Base-by-base conservation (phyloP, 2,888 invertebrate species). In the Xanthorhoe spadicearia region DNA sequence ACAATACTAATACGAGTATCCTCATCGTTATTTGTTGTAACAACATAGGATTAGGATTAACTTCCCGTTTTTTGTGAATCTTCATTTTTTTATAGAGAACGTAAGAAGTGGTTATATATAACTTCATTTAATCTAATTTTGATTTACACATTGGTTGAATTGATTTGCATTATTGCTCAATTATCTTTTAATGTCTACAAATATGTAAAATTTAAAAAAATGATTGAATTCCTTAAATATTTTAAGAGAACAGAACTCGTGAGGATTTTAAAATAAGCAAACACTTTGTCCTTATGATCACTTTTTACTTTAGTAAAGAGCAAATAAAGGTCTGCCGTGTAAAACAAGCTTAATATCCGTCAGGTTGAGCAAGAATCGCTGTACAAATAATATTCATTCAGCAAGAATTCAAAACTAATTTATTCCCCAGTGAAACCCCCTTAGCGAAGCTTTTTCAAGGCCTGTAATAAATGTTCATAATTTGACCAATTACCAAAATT, bases 401-500 rank as follows among this genome's bases (percentile, higher is more conserved):
- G 38, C 49, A 49, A 46, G 48, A 62, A 50, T 58, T 54, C 54
- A 52, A 56, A 62, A 63, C 43, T 61, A 65, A 68, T 70, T 67
- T 67, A 65, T 64, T 62, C 62, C 1, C 59, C 43, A 38, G 32
- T 9, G 48, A 18, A 51, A 54, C 46, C 60, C 63, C 61, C 46
- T 53, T 49, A 19, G 10, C 32, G 50, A 28, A 23, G 28, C 52
- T 43, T 49, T 64, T 61, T 61, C 51, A 54, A 35, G 48, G 48
- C 28, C 43, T 19, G 35, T 66, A 58, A 65, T 61, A 66, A 57
- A 59, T 60, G 62, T 46, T 48, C 62, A 54, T 66, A 53, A 71
- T 67, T 64, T 57, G 19, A 55, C 58, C 58, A 64, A 64, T 66
- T 59, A 61, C 59, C 4, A 54, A 49, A 43, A 53, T 66, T 60